Base-by-base conservation (phyloP, 2,797 vertebrate genomes). In the Oceanodroma leucorhoa region DNA sequence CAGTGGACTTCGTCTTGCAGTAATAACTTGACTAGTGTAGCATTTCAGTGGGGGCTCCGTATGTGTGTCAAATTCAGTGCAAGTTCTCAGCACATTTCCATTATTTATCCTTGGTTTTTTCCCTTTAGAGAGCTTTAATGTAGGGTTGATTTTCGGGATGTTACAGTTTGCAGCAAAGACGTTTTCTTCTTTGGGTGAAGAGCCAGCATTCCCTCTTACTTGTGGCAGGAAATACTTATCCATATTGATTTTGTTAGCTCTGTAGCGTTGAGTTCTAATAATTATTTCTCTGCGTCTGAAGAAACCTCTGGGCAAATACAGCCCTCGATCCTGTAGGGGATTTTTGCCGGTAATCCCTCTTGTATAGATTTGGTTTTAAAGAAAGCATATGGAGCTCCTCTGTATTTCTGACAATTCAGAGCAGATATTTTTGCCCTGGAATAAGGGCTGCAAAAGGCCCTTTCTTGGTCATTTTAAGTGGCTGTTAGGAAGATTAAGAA, bases 241-340 rank as follows among this genome's bases (percentile, higher is more conserved):
- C 69, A 29, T 96, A 97, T 97, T 94, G 95, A 97, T 96, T 96
- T 94, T 95, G 90, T 83, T 95, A 87, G 92, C 79, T 91, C 67
- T 36, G 78, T 65, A 66, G 92, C 19, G 1, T 38, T 38, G 85
- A 95, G 65, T 65, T 95, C 84, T 95, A 93, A 94, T 96, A 93
- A 87, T 95, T 94, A 91, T 93, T 96, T 95, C 72, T 55, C 93
- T 55, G 54, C 65, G 40, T 87, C 84, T 93, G 89, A 92, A 76
- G 81, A 86, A 96, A 95, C 82, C 96, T 89, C 93, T 96, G 89
- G 94, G 96, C 92, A 97, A 96, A 93, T 67, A 14, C 57, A 92
- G 46, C 82, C 71, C 24, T 46, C 62, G 86, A 0, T 93, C 61
- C 87, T 70, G 54, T 75, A 51, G 94, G 88, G 84, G 58, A 71